Percentiles rank a stretch among this genome's conserved stretches.
phyloP scores from a whole-genome alignment of 1,140 invertebrate genomes.

The Brachionus rotundiformis region DNA sequence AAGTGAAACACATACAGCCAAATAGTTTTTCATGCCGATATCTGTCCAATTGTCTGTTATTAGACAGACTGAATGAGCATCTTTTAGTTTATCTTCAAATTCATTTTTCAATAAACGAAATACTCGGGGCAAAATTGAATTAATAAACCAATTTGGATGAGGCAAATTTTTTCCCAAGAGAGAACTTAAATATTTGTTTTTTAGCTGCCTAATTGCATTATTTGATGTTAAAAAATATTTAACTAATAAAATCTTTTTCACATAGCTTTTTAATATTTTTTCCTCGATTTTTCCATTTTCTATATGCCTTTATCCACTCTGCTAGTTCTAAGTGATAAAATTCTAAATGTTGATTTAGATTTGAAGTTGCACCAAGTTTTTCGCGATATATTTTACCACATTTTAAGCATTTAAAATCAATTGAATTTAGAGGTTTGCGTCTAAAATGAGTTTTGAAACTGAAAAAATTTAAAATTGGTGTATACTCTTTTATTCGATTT shows the following conservation, averaged over 20 bases:
- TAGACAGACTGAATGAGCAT: not conserved
- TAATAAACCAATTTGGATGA: not conserved
- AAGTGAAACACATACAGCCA: not conserved
- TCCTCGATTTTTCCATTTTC: not conserved
- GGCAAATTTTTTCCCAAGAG: not conserved
- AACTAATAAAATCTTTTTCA: not conserved
- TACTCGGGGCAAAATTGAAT: not conserved
- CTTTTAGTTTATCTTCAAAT: not conserved
- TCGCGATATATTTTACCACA: not conserved
- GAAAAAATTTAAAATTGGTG: too few species aligned
- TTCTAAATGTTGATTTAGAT: not conserved
- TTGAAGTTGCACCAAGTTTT: not conserved
- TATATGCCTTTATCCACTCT: not conserved
- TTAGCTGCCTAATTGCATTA: not conserved
- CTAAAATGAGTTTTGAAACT: too few species aligned
- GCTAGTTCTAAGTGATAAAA: too few species aligned
- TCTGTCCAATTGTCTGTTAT: not conserved
- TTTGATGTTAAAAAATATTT: conserved; percentile 23
- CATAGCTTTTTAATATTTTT: not conserved
- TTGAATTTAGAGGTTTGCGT: conserved; percentile 8
- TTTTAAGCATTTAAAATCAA: not conserved
- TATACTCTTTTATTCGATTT: too few species aligned
- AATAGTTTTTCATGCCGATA: not conserved
- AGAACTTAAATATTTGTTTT: not conserved
- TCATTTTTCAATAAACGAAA: not conserved